A percentile compares a stretch with the other conserved stretches of the same genome.
phyloP scores from a whole-genome alignment of 2,888 invertebrate species.

The Noctua janthe region DNA sequence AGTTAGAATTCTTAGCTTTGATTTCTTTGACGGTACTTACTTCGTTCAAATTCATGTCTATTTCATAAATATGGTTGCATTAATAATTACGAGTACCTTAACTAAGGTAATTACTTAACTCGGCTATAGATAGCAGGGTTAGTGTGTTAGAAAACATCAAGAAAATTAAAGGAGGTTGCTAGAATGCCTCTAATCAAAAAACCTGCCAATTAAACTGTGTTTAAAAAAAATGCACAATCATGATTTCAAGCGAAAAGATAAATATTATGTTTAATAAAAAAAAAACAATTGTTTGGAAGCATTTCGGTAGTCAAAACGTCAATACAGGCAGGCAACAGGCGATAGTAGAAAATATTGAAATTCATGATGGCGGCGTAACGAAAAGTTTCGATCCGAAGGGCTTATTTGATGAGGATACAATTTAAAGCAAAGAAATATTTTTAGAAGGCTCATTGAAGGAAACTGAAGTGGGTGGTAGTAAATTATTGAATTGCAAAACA shows the following conservation, averaged over 20 bases:
- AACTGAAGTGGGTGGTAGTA: not conserved
- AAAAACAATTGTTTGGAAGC: conserved; percentile 19
- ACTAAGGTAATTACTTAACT: too few relatives aligned
- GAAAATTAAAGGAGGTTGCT: not conserved
- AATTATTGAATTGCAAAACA: conserved; percentile 1
- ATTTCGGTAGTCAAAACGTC: conserved; percentile 20
- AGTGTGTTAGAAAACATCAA: not conserved
- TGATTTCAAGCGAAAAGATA: conserved; percentile 27
- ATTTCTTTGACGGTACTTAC: too few relatives aligned
- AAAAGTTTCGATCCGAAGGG: conserved; percentile 46
- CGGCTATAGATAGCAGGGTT: too few relatives aligned
- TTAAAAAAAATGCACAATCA: conserved; percentile 9
- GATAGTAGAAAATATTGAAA: conserved; percentile 52
- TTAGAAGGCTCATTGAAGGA: not conserved
- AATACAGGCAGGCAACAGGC: conserved; percentile 41
- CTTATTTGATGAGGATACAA: conserved; percentile 30
- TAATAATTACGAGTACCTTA: too few relatives aligned
- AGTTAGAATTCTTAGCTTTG: too few relatives aligned
- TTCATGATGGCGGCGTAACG: conserved; percentile 50
- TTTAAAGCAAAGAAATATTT: conserved; percentile 22
- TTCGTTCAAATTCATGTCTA: too few relatives aligned
- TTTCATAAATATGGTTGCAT: too few relatives aligned
- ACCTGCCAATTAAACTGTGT: not conserved
- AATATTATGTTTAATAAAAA: conserved; percentile 4
- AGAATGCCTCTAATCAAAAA: not conserved